These are phyloP conservation scores for Drosophila nebulosa DNA, from an alignment of 1,140 invertebrate species.

Conservation along the genomic window DNA sequence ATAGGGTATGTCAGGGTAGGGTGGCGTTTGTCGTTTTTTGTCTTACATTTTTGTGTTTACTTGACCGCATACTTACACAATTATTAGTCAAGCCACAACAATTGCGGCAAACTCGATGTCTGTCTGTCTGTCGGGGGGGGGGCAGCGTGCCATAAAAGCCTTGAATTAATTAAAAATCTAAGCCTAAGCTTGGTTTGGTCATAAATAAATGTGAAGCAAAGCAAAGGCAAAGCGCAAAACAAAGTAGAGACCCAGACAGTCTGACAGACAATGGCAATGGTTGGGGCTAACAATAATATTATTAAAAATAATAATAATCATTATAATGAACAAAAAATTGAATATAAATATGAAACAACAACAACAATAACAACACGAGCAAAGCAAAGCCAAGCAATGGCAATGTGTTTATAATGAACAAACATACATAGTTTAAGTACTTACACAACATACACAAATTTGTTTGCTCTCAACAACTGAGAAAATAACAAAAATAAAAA, in stretches of 20 bases:
- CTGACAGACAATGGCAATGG: conserved; percentile 21
- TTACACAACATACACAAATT: conserved; percentile 10
- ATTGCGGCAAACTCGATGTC: conserved; percentile 13
- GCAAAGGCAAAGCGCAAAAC: background rate
- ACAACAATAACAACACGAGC: conserved; percentile 9
- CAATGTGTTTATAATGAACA: conserved; percentile 31
- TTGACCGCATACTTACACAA: conserved; percentile 61
- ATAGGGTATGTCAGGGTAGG: background rate
- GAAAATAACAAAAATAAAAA: background rate
- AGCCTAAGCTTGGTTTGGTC: conserved; percentile 61
- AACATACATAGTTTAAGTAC: conserved; percentile 9
- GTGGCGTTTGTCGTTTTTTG: conserved; percentile 39
- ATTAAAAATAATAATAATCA: conserved; percentile 27
- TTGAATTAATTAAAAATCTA: conserved; percentile 78
- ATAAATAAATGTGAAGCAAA: conserved; percentile 53
- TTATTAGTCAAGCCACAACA: conserved; percentile 51
- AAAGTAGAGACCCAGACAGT: conserved; percentile 45
- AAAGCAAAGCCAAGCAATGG: no score
- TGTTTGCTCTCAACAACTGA: background rate
- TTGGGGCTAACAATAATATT: background rate
- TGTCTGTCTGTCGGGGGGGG: background rate
- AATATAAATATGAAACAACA: conserved; percentile 39
- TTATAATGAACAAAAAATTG: conserved; percentile 31
- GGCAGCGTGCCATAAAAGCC: conserved; percentile 57
- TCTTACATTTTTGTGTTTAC: conserved; percentile 36